phyloP scores from a whole-genome alignment of 2,797 vertebrate genomes.

The Tympanoctomys barrerae region DNA sequence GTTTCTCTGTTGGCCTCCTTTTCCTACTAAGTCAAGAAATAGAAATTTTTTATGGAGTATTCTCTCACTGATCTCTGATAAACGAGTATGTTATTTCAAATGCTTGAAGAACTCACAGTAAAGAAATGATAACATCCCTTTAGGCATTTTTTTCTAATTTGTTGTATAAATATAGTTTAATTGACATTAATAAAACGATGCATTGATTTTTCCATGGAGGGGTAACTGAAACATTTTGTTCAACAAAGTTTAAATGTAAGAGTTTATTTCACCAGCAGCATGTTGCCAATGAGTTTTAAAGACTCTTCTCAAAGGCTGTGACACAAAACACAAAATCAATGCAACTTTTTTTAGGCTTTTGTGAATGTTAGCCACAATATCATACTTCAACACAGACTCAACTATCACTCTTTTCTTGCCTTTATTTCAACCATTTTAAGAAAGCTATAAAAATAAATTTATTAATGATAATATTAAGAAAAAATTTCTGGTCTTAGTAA shows the following conservation, averaged over 20 bases:
- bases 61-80: background rate
- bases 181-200: background rate
- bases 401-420: background rate
- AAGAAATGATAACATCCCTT: background rate
- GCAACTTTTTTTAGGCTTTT: background rate
- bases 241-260: conserved; percentile 18
- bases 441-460: background rate
- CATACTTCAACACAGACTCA: background rate
- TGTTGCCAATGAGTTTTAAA: background rate
- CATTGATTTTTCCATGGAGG: conserved; percentile 59
- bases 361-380: background rate
- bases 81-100: conserved; percentile 39
- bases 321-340: conserved; percentile 14
- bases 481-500: background rate
- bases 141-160: conserved; percentile 38
- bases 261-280: background rate
- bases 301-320: background rate
- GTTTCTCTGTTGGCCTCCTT: background rate
- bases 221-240: background rate
- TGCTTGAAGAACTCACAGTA: background rate
- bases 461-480: background rate
- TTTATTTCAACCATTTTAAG: background rate
- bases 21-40: background rate
- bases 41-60: background rate
- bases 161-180: conserved; percentile 34